A percentile compares a stretch with the other conserved stretches of the same genome.
phyloP scores from a whole-genome alignment of 2,113 vertebrate species.

The Junco hyemalis region DNA sequence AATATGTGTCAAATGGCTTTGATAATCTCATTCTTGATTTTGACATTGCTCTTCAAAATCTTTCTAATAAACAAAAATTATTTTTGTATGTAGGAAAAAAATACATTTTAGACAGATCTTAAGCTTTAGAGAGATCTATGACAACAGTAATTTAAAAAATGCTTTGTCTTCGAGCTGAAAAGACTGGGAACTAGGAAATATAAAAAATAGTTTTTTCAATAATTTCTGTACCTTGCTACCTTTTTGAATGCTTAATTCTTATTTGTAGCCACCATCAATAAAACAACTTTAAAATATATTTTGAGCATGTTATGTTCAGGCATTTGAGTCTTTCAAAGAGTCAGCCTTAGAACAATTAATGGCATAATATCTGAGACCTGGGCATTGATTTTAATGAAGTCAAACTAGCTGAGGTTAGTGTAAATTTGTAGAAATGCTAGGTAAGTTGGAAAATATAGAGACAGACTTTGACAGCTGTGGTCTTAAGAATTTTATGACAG shows the following conservation, averaged over 20 bases:
- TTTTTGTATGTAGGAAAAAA: neutral
- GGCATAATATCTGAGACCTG: neutral
- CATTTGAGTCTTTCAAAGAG: neutral
- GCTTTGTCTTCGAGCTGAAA: neutral
- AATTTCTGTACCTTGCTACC: neutral
- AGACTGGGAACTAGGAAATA: neutral
- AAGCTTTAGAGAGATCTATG: neutral
- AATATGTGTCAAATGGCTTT: neutral
- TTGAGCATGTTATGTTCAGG: neutral
- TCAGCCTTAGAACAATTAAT: neutral
- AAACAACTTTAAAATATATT: neutral
- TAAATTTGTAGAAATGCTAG: neutral
- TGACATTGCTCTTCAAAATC: neutral
- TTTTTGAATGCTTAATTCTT: neutral
- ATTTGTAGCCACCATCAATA: neutral
- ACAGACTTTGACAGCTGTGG: neutral
- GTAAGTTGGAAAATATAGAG: neutral
- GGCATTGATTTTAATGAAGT: neutral
- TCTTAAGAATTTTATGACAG: neutral
- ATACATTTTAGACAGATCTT: neutral
- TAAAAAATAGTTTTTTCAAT: neutral
- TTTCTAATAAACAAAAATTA: neutral
- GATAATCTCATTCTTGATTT: neutral
- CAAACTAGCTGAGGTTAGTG: neutral
- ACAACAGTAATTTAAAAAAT: neutral